A percentile compares a stretch with the other conserved stretches of the same genome.
Conservation (phyloP, 37 sponge, comb jelly and placozoan genomes). For the Mnemiopsis leidyi region DNA sequence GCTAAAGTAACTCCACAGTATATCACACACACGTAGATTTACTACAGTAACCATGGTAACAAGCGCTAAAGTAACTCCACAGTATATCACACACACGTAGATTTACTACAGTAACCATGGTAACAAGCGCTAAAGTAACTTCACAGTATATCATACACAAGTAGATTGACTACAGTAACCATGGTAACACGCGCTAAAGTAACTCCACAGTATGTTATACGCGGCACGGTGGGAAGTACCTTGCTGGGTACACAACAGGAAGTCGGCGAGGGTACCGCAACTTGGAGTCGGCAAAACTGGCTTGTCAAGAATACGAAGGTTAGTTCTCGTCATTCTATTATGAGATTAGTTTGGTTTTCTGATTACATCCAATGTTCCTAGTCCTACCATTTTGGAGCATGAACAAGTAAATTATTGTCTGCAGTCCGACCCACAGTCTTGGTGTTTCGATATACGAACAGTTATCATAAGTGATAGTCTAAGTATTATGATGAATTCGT, state of each 20-base stretch:
- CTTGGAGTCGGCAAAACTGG: not conserved
- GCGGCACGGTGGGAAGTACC: not conserved
- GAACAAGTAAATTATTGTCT: too few relatives aligned
- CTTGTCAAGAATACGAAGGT: not conserved
- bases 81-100: not conserved
- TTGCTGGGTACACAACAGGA: constrained; percentile 2
- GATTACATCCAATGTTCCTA: too few relatives aligned
- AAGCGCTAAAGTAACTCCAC: not conserved
- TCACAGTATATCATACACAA: not conserved
- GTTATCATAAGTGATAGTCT: too few relatives aligned
- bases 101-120: not conserved
- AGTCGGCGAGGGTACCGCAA: not conserved
- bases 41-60: not conserved
- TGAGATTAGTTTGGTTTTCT: too few relatives aligned
- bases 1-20: not conserved
- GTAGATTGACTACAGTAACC: too few relatives aligned
- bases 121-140: not conserved
- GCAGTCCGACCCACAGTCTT: too few relatives aligned
- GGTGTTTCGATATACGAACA: too few relatives aligned
- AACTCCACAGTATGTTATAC: not conserved
- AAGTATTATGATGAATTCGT: too few relatives aligned
- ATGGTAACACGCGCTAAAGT: not conserved
- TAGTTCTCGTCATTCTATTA: too few relatives aligned
- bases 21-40: not conserved
- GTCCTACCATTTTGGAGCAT: too few relatives aligned